Base-by-base conservation (phyloP, 2,888 invertebrate species). In the Escarpia spicata region DNA sequence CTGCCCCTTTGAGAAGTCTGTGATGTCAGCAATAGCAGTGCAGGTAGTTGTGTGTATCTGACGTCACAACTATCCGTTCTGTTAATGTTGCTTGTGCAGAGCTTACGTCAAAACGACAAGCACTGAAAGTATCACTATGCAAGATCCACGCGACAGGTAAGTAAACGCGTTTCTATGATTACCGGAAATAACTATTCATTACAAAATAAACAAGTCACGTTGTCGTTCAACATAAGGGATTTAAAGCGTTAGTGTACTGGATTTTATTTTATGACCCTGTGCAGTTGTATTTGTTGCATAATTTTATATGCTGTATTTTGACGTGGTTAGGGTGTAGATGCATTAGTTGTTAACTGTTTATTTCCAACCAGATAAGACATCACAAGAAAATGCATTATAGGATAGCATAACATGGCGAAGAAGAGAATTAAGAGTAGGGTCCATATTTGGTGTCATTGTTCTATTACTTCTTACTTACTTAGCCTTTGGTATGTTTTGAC, bases 1-100 rank as follows among this genome's bases (percentile, higher is more conserved):
- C 8, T 19, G 75, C 26, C 75, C 75, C 75, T 6, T 26, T 6
- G 75, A 75, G 75, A 75, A 75, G 26, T 75, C 75, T 75, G 75
- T 75, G 75, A 75, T 75, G n/a, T 75, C 75, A 75, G 75, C 75
- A 75, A 75, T 75, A 75, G 75, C 75, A 75, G 75, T 75, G 75
- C 75, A 75, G 75, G 75, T 75, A 75, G 75, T 75, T 75, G 75
- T 75, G 75, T 75, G 75, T 75, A 75, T 15, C 75, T 26, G 75
- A 75, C n/a, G 75, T 75, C 75, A 75, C 75, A 75, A 75, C 75
- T 75, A 75, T 26, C 75, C 75, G 75, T 75, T 26, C 75, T 75
- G 75, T 75, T 75, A 75, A 75, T 75, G 75, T 75, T 75, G 75
- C 75, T 75, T 75, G 26, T 75, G 19, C 75, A 75, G 75, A 75